Evolutionary conservation across 1,140 invertebrate genomes (phyloP).

Genomic region (Orchesella cincta): DNA sequence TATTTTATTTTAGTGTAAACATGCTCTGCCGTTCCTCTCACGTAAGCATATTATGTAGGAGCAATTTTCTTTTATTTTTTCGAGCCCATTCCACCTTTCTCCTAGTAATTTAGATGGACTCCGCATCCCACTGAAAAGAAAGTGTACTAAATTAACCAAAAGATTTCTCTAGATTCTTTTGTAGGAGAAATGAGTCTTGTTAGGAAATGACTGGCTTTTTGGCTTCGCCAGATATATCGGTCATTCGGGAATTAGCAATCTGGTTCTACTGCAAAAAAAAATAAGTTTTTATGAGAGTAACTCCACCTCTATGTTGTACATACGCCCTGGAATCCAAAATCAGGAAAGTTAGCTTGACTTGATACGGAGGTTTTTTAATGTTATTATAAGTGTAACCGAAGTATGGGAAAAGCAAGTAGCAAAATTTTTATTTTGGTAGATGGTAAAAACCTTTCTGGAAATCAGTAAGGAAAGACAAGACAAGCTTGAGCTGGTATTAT

Average conservation of each 20-base stretch:
- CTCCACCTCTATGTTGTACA: not conserved
- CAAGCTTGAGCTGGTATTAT: no score
- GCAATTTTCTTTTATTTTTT: not conserved
- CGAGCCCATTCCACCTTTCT: not conserved
- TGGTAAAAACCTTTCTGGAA: not conserved
- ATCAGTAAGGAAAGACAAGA: no score
- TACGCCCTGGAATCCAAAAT: slow-evolving; percentile 20
- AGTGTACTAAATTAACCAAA: not conserved
- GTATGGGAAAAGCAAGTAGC: no score
- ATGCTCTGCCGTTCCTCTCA: not conserved
- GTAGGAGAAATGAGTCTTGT: no score
- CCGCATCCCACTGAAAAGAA: not conserved
- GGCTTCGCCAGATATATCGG: not conserved
- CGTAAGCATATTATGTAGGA: no score
- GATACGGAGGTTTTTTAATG: not conserved
- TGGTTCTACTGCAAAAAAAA: not conserved
- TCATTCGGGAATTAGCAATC: slow-evolving; percentile 21
- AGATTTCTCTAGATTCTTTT: slow-evolving; percentile 1
- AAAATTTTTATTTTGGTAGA: not conserved
- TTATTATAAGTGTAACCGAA: slow-evolving; percentile 18
- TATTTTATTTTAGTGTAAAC: slow-evolving; percentile 8
- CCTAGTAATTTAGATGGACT: slow-evolving; percentile 20
- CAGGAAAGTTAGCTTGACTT: not conserved
- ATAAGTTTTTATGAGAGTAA: slow-evolving; percentile 16
- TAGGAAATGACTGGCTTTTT: no score